Conservation (phyloP, 2,888 invertebrate genomes). For the Microplitis deprimator region DNA sequence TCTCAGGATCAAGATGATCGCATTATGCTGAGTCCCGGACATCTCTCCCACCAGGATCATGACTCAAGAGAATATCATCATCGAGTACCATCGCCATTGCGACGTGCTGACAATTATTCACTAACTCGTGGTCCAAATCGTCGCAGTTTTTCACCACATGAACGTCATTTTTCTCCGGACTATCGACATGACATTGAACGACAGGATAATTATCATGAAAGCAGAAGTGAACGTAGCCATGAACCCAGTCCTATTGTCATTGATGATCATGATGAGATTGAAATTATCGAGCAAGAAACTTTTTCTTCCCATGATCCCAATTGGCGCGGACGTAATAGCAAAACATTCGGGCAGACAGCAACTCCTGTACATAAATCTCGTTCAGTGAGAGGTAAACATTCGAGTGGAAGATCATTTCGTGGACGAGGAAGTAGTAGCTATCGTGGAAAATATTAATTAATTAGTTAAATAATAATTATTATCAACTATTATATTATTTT, state of each 20-base stretch:
- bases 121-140: constrained; percentile 27
- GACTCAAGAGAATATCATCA: constrained; percentile 49
- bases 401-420: constrained; percentile 55
- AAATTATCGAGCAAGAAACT: constrained; percentile 50
- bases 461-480: neutral
- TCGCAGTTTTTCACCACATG: constrained; percentile 41
- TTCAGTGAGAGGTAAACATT: constrained; percentile 52
- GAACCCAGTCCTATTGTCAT: constrained; percentile 61
- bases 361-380: constrained; percentile 52
- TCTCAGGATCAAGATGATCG: constrained; percentile 53
- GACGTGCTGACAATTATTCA: constrained; percentile 51
- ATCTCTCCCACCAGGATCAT: constrained; percentile 48
- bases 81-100: constrained; percentile 51
- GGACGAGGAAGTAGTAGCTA: constrained; percentile 54
- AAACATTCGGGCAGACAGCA: constrained; percentile 52
- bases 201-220: constrained; percentile 57
- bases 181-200: constrained; percentile 53
- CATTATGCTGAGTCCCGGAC: constrained; percentile 43
- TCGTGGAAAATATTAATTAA: constrained; percentile 53
- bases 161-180: constrained; percentile 53
- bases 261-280: constrained; percentile 62
- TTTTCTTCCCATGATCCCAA: constrained; percentile 52
- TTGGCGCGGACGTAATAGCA: constrained; percentile 56
- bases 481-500: neutral
- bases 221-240: constrained; percentile 58